Evolutionary conservation across 2,113 vertebrate species (phyloP).

Genomic region (Cichladusa arquata): DNA sequence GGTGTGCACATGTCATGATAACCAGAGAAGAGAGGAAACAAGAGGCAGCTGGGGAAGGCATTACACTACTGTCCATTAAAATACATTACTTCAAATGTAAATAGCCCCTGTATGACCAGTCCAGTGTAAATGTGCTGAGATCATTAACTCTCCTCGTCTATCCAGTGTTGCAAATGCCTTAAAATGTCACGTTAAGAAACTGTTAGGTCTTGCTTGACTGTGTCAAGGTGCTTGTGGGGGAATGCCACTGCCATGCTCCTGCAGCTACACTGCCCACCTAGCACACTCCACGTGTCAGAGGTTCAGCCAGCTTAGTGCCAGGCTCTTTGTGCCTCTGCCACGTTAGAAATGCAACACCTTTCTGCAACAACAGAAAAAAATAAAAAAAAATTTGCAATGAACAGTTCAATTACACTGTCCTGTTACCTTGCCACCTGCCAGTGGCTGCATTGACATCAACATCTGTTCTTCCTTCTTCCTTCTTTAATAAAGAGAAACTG

Average conservation of each 20-base stretch:
- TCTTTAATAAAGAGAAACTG: background rate
- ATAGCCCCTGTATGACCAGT: background rate
- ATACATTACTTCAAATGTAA: background rate
- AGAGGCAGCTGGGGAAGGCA: background rate
- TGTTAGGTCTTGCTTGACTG: background rate
- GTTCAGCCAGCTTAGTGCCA: rapidly evolving
- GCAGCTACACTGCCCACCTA: background rate
- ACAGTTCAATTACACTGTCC: background rate
- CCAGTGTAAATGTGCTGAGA: background rate
- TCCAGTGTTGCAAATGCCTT: background rate
- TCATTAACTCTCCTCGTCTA: background rate
- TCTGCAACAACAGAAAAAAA: background rate
- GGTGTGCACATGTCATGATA: background rate
- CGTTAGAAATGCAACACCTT: background rate
- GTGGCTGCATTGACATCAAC: background rate
- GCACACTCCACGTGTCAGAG: rapidly evolving
- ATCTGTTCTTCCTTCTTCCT: background rate
- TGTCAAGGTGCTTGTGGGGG: background rate
- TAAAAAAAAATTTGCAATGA: background rate
- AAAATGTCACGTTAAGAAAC: background rate
- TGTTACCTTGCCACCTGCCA: background rate
- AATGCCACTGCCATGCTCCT: rapidly evolving
- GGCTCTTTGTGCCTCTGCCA: background rate
- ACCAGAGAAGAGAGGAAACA: background rate
- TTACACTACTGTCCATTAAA: background rate